phyloP scores from a whole-genome alignment of 2,888 invertebrate genomes.

The Drosophila anceps region DNA sequence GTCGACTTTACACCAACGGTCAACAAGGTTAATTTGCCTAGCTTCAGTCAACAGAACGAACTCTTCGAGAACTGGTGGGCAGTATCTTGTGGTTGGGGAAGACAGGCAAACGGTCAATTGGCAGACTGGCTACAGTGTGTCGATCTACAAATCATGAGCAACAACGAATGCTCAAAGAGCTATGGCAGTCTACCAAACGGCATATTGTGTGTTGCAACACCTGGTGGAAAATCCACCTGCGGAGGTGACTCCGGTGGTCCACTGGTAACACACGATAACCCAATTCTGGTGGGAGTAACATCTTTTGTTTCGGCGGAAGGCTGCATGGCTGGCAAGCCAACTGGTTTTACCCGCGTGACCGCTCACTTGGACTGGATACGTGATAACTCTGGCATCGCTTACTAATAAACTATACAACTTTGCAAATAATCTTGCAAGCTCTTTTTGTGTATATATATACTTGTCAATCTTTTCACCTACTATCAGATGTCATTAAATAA shows the following conservation, averaged over 20 bases:
- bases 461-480: no score
- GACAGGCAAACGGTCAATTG: slow-evolving; percentile 40
- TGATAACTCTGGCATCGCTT: background rate
- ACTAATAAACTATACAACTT: background rate
- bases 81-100: slow-evolving; percentile 68
- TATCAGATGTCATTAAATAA: background rate
- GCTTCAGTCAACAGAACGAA: slow-evolving; percentile 41
- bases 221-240: slow-evolving; percentile 78
- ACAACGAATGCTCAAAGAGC: slow-evolving; percentile 79
- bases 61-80: slow-evolving; percentile 25
- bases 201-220: slow-evolving; percentile 45
- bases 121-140: slow-evolving; percentile 72
- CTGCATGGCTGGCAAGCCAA: slow-evolving; percentile 53
- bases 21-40: slow-evolving; percentile 51
- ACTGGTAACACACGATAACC: slow-evolving; percentile 62
- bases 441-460: background rate
- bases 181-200: slow-evolving; percentile 72
- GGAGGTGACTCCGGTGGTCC: slow-evolving; percentile 85
- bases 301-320: slow-evolving; percentile 41
- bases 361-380: slow-evolving; percentile 72
- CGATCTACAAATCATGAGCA: slow-evolving; percentile 67
- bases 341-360: slow-evolving; percentile 61
- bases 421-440: no score
- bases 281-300: slow-evolving; percentile 58
- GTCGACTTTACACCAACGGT: slow-evolving; percentile 39